Evolutionary conservation across 2,797 vertebrate genomes (phyloP).

Genomic region (Danio jaintianensis): DNA sequence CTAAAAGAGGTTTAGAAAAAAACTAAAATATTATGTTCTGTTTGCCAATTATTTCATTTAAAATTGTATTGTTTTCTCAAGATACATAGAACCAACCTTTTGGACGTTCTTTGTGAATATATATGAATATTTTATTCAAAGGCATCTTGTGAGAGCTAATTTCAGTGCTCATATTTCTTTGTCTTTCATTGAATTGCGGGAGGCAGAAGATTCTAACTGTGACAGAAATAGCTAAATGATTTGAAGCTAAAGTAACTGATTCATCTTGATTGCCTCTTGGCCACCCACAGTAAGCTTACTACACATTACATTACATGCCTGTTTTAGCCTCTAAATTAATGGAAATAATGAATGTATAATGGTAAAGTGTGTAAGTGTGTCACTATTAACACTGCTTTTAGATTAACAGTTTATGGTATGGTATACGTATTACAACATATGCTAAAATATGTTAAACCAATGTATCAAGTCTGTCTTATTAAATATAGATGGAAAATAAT

Average conservation of each 20-base stretch:
- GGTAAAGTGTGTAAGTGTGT: background rate
- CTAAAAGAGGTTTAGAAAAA: no score
- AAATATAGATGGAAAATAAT: no score
- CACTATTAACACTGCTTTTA: background rate
- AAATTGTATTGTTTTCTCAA: no score
- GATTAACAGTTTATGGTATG: background rate
- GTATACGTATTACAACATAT: no score
- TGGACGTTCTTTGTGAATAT: no score
- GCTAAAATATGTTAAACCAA: background rate
- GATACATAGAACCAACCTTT: no score
- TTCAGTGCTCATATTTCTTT: background rate
- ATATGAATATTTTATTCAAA: background rate
- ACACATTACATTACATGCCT: background rate
- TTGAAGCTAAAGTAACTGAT: conserved; percentile 2
- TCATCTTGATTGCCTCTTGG: conserved; percentile 1
- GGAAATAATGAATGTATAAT: background rate
- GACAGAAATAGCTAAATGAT: background rate
- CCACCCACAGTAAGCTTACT: background rate
- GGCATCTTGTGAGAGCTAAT: conserved; percentile 35
- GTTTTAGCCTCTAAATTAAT: conserved; percentile 15
- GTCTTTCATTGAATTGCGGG: conserved; percentile 40
- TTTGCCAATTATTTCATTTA: no score
- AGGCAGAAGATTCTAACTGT: conserved; percentile 32
- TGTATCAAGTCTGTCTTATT: no score
- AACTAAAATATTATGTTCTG: no score